Conservation (phyloP, 2,113 vertebrate genomes). For the Mormoops blainvillei region DNA sequence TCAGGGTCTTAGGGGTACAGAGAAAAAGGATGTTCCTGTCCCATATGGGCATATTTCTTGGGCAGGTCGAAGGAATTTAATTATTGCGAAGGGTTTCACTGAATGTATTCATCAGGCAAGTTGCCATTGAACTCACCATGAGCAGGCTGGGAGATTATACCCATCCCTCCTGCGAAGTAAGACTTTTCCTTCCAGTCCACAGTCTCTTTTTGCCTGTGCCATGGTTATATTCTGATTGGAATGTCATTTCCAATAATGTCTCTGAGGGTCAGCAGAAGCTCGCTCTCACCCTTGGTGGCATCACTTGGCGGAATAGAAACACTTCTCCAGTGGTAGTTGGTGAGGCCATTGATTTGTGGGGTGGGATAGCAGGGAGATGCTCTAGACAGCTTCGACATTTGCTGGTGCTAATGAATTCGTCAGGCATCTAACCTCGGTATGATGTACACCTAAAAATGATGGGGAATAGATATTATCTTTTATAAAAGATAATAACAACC, state of each 20-base stretch:
- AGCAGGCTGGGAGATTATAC: too few species aligned
- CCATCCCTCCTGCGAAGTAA: not conserved
- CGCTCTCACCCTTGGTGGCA: not conserved
- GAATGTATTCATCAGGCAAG: not conserved
- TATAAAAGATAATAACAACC: not conserved
- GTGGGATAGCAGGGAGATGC: not conserved
- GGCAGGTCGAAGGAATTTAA: not conserved
- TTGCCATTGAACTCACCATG: not conserved
- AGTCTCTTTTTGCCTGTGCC: not conserved
- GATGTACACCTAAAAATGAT: not conserved
- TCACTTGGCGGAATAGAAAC: not conserved
- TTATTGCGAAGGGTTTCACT: not conserved
- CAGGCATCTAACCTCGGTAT: not conserved
- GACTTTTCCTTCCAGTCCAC: not conserved
- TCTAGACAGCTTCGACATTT: not conserved
- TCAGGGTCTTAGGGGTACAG: not conserved
- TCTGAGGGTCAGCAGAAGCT: not conserved
- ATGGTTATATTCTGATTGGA: not conserved
- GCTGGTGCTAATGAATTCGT: not conserved
- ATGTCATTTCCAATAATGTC: not conserved
- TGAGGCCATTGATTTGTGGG: not conserved
- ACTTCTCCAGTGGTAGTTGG: not conserved
- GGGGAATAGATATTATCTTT: not conserved
- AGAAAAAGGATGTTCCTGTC: not conserved
- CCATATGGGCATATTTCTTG: not conserved